Conservation (phyloP, 2,888 invertebrate genomes). For the Adela reaumurella region DNA sequence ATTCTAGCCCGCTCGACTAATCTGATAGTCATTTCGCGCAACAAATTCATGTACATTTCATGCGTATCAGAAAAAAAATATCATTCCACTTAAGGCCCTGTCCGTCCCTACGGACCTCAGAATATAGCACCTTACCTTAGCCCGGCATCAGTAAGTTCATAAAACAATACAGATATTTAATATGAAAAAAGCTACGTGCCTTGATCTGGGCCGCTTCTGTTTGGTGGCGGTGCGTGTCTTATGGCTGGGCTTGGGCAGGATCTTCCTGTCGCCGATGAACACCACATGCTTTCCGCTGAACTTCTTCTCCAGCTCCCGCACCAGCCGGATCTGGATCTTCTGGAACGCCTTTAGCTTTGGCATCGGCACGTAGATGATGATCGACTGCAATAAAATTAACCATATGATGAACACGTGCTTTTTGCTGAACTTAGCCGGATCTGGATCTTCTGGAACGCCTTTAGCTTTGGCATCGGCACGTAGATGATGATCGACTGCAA, state of each 20-base stretch:
- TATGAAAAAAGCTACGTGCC: too few relatives aligned
- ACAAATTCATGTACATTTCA: too few relatives aligned
- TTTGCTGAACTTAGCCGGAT: conserved; percentile 96
- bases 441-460: conserved; percentile 97
- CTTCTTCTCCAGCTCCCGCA: conserved; percentile 98
- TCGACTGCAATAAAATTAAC: conserved; percentile 65
- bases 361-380: conserved; percentile 98
- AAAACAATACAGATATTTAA: too few relatives aligned
- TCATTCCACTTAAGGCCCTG: too few relatives aligned
- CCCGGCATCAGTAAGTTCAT: too few relatives aligned
- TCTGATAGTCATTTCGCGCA: too few relatives aligned
- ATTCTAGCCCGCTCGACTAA: too few relatives aligned
- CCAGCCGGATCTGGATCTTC: conserved; percentile 94
- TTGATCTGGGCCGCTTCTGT: conserved; percentile 72
- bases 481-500: conserved; percentile 95
- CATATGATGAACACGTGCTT: conserved; percentile 69
- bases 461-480: conserved; percentile 97
- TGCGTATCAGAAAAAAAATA: too few relatives aligned
- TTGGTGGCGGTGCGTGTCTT: conserved; percentile 81
- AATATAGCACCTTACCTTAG: too few relatives aligned
- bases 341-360: conserved; percentile 97
- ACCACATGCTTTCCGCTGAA: conserved; percentile 99
- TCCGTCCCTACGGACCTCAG: too few relatives aligned
- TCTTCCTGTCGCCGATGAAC: conserved; percentile 95
- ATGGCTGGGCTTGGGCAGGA: conserved; percentile 95